Percentiles rank a stretch among this genome's conserved stretches.
Conservation (phyloP, 2,797 vertebrate genomes). For the Schizothorax lantsangensis region DNA sequence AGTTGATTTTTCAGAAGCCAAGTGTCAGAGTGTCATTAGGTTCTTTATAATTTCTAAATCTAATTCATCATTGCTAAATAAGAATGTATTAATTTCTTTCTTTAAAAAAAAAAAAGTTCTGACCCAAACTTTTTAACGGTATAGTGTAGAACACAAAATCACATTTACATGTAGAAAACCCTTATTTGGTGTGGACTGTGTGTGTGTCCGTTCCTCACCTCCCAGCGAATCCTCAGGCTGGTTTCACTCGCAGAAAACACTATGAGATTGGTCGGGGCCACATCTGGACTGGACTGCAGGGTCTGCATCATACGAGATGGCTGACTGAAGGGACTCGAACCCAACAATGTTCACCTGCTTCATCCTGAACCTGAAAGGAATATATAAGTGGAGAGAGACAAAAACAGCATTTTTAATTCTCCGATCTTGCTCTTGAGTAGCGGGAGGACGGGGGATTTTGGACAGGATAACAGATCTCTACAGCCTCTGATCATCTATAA, state of each 20-base stretch:
- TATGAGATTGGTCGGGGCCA: slow-evolving; percentile 73
- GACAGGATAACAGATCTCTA: slow-evolving; percentile 43
- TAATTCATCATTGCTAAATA: background rate
- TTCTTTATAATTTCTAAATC: too few species aligned
- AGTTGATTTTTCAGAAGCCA: too few species aligned
- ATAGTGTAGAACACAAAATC: background rate
- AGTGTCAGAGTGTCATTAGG: too few species aligned
- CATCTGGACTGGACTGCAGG: slow-evolving; percentile 78
- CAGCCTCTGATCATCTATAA: slow-evolving; percentile 46
- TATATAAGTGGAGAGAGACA: background rate
- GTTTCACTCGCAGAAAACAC: slow-evolving; percentile 81
- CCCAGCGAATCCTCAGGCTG: slow-evolving; percentile 76
- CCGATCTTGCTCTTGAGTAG: slow-evolving; percentile 7
- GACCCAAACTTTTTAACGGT: background rate
- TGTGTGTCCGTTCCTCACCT: slow-evolving; percentile 30
- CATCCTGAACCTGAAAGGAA: slow-evolving; percentile 77
- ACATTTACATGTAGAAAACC: background rate
- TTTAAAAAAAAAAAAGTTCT: background rate
- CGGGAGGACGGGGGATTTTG: slow-evolving; percentile 8
- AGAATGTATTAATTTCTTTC: background rate
- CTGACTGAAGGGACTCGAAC: slow-evolving; percentile 76
- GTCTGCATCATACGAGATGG: slow-evolving; percentile 83
- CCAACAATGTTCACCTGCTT: slow-evolving; percentile 82
- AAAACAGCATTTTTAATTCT: slow-evolving; percentile 27
- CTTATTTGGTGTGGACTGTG: background rate